Evolutionary conservation across 2,888 invertebrate genomes (phyloP), one percentile per base, ranked within the genome.

Genomic region (Ochropleura leucogaster): DNA sequence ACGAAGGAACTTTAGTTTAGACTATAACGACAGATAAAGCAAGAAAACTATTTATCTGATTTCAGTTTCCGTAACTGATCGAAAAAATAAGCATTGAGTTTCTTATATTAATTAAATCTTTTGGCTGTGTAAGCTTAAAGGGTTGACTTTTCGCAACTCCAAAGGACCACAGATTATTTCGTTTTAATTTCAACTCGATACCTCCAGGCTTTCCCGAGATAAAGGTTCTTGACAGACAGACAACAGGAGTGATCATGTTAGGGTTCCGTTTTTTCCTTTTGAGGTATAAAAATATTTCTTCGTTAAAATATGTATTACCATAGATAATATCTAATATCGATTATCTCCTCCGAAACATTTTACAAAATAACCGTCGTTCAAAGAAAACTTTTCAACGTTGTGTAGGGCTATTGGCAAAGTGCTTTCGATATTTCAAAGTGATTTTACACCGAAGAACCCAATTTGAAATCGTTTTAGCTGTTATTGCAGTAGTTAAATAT

Each of bases 391-490:
- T 49, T 68, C 59, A 59, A 66, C 40, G 62, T 71, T 68, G 18
- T 51, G 3, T 42, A 47, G 40, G 14, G 49, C 42, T 62, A 55
- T 70, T 20, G 55, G 47, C 73, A 55, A 68, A 82, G 62, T 57
- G 70, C 72, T 70, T 64, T 65, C 66, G 74, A 85, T 86, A 79
- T 85, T 84, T 81, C 83, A 82, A 74, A 65, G 66, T 75, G 75
- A 77, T 76, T 77, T 68, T 59, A 82, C 73, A 77, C 68, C 64
- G 66, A 60, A 63, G 57, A 67, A 71, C 47, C 70, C 80, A 82
- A 85, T 87, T 86, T 78, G 68, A 79, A 85, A 86, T 70, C 86
- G 84, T 84, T 87, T 85, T 80, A 84, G 68, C 70, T 79, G 74
- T 73, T 85, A 80, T 81, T 77, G 72, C 67, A 66, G 83, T 65